Evolutionary conservation across 2,888 invertebrate species (phyloP).

Genomic region (Folsomia candida): DNA sequence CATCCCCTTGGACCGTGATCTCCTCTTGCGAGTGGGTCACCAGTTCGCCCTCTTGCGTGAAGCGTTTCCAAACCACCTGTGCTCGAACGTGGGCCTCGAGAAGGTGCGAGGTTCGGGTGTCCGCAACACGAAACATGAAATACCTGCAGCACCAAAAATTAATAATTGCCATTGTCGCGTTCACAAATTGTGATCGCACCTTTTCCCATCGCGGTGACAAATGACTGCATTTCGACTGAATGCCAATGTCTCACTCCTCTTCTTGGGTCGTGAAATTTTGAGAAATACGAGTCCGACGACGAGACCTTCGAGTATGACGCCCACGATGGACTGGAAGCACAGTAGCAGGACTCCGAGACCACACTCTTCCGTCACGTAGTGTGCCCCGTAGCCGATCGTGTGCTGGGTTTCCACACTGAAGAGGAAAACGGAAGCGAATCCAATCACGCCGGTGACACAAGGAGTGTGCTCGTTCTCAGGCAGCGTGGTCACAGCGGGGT

Average conservation of each 20-base stretch:
- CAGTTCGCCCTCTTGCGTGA: constrained; percentile 42
- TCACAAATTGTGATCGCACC: too few species aligned
- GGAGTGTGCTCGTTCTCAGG: constrained; percentile 53
- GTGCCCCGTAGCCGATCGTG: constrained; percentile 35
- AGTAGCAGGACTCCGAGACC: constrained; percentile 32
- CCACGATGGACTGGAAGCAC: constrained; percentile 46
- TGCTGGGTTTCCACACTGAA: constrained; percentile 59
- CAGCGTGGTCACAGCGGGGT: constrained; percentile 51
- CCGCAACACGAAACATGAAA: constrained; percentile 84
- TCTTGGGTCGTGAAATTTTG: constrained; percentile 91
- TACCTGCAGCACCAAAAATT: too few species aligned
- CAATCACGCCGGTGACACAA: constrained; percentile 57
- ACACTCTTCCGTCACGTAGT: constrained; percentile 51
- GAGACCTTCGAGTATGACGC: constrained; percentile 55
- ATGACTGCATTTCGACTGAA: constrained; percentile 87
- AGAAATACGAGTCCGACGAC: constrained; percentile 66
- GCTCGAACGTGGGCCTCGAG: constrained; percentile 45
- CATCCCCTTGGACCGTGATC: constrained; percentile 45
- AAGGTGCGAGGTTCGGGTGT: constrained; percentile 46
- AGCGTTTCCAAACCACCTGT: constrained; percentile 37
- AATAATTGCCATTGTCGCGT: too few species aligned
- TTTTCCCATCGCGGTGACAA: constrained; percentile 77
- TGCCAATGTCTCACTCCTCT: constrained; percentile 70
- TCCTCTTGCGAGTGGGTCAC: constrained; percentile 42
- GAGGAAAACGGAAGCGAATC: constrained; percentile 58